Percentiles rank a stretch among this genome's conserved stretches.
Evolutionary conservation across 2,888 invertebrate species (phyloP).

Genomic region (Sylvicola fuscatus): DNA sequence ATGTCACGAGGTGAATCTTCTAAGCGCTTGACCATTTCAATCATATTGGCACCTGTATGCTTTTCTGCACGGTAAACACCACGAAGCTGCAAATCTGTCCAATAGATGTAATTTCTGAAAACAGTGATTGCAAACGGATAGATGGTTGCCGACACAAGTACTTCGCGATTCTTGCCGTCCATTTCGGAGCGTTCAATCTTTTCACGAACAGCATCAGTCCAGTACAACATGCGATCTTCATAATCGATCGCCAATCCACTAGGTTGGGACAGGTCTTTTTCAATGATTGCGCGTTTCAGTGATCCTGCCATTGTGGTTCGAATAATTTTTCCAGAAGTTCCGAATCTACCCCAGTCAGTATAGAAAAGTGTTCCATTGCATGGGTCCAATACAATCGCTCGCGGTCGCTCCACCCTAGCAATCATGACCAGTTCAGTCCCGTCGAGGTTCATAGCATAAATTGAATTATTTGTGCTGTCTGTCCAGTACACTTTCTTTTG

Average conservation of each 20-base stretch:
- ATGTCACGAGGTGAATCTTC: conserved; percentile 88
- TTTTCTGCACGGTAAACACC: conserved; percentile 95
- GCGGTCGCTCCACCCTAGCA: conserved; percentile 74
- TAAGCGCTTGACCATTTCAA: conserved; percentile 80
- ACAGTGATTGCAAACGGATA: conserved; percentile 92
- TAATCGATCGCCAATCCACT: conserved; percentile 92
- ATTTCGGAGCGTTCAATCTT: conserved; percentile 85
- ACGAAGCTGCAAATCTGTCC: conserved; percentile 84
- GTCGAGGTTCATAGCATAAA: conserved; percentile 86
- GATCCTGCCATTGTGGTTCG: conserved; percentile 94
- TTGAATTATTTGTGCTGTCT: conserved; percentile 83
- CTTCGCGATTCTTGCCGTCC: conserved; percentile 69
- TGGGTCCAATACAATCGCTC: conserved; percentile 91
- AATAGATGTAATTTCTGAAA: conserved; percentile 77
- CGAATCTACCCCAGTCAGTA: conserved; percentile 90
- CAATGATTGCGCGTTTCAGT: conserved; percentile 67
- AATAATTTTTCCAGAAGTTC: conserved; percentile 84
- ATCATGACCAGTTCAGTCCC: conserved; percentile 79
- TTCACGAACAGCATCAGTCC: conserved; percentile 93
- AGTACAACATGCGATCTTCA: conserved; percentile 79
- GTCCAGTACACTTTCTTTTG: conserved; percentile 97
- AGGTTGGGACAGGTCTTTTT: conserved; percentile 80
- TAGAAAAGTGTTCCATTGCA: conserved; percentile 90
- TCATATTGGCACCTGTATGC: conserved; percentile 85
- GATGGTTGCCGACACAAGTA: conserved; percentile 72